Percentiles rank a stretch among this genome's conserved stretches.
Evolutionary conservation across 2,797 vertebrate species (phyloP).

Genomic region (Borostomias antarcticus): DNA sequence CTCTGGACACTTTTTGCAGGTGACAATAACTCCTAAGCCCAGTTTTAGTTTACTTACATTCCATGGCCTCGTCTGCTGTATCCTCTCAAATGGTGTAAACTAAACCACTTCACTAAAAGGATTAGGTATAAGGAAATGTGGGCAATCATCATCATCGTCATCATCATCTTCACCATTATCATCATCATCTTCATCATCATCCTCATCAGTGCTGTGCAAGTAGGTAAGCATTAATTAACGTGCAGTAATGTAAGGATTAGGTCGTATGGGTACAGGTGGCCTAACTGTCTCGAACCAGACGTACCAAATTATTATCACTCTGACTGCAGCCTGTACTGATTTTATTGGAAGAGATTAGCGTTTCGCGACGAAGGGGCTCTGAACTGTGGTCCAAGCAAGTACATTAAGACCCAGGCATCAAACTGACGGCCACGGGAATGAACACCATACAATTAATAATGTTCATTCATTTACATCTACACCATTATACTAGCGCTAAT

Average conservation of each 20-base stretch:
- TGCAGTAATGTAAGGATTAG: background rate
- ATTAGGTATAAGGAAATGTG: too few relatives aligned
- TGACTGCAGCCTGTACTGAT: slow-evolving; percentile 58
- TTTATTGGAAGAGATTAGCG: slow-evolving; percentile 72
- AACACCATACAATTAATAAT: background rate
- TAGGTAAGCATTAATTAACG: slow-evolving; percentile 39
- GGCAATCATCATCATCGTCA: slow-evolving; percentile 63
- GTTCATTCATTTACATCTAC: background rate
- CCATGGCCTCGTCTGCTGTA: too few relatives aligned
- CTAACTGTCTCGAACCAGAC: slow-evolving; percentile 22
- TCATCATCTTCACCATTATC: too few relatives aligned
- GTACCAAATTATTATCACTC: slow-evolving; percentile 30
- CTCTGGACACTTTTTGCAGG: too few relatives aligned
- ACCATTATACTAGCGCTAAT: slow-evolving; percentile 10
- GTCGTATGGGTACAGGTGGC: background rate
- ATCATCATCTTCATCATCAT: slow-evolving; percentile 43
- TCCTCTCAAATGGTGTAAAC: slow-evolving; percentile 11
- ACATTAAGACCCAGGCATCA: too few relatives aligned
- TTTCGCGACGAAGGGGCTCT: slow-evolving; percentile 60
- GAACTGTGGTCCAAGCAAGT: slow-evolving; percentile 26
- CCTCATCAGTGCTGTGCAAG: slow-evolving; percentile 8
- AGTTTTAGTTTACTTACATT: background rate
- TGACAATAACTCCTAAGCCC: too few relatives aligned
- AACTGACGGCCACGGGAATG: too few relatives aligned
- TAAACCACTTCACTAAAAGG: too few relatives aligned